Evolutionary conservation across 2,113 vertebrate genomes (phyloP).

Genomic region (Engraulis encrasicolus): DNA sequence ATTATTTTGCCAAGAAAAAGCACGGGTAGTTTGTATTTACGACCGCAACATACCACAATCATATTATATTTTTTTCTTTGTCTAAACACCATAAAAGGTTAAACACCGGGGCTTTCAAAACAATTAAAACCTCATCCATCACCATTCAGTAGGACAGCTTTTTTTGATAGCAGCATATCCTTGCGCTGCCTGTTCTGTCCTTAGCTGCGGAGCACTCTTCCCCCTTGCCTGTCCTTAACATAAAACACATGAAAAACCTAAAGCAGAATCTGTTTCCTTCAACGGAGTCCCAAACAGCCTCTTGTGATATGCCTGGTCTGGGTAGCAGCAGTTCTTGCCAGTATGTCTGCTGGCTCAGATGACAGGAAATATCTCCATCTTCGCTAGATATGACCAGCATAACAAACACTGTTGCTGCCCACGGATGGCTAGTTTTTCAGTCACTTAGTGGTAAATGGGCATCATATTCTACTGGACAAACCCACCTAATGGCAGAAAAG

Average conservation of each 20-base stretch:
- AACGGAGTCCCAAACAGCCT: background rate
- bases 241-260: background rate
- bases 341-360: conserved; percentile 29
- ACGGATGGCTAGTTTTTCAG: conserved; percentile 47
- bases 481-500: too few relatives aligned
- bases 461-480: too few relatives aligned
- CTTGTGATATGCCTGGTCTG: conserved; percentile 22
- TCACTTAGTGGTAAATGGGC: conserved; percentile 49
- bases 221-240: too few relatives aligned
- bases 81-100: background rate
- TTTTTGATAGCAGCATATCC: background rate
- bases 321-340: background rate
- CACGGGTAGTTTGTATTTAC: background rate
- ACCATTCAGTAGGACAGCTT: background rate
- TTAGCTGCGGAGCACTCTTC: too few relatives aligned
- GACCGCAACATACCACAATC: conserved; percentile 7
- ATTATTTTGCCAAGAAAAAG: background rate
- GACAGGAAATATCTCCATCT: conserved; percentile 50
- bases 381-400: conserved; percentile 41
- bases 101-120: background rate
- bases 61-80: background rate
- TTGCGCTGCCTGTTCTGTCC: background rate
- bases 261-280: background rate
- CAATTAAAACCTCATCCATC: background rate
- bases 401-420: conserved; percentile 52